phyloP scores from a whole-genome alignment of 2,113 vertebrate species.

The Glareola pratincola region DNA sequence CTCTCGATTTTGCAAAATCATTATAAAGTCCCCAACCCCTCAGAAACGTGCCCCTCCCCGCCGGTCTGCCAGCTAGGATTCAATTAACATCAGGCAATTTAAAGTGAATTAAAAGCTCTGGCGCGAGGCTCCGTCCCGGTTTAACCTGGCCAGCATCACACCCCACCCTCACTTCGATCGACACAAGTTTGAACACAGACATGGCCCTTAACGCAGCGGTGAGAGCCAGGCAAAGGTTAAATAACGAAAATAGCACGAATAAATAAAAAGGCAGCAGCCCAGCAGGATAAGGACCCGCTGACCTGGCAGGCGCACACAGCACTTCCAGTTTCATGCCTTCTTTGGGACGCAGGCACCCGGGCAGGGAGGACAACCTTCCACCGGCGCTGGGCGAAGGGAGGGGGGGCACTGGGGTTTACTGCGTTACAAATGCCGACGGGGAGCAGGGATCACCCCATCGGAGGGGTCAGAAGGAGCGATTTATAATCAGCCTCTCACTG shows the following conservation, averaged over 20 bases:
- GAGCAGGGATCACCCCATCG: background rate
- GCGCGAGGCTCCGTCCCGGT: background rate
- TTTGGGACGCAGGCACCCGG: background rate
- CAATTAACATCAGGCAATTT: background rate
- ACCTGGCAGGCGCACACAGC: background rate
- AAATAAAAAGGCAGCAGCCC: background rate
- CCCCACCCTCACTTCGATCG: background rate
- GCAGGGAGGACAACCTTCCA: background rate
- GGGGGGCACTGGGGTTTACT: background rate
- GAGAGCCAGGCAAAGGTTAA: background rate
- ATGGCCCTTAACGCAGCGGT: fast-evolving
- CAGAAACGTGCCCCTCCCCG: background rate
- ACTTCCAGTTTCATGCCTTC: background rate
- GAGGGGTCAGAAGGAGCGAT: background rate
- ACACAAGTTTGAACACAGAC: background rate
- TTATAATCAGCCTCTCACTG: background rate
- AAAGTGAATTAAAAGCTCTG: background rate
- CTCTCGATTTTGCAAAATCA: background rate
- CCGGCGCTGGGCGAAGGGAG: fast-evolving
- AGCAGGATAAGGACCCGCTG: background rate
- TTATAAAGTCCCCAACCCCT: background rate
- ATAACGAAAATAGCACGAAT: background rate
- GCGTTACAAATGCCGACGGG: fast-evolving
- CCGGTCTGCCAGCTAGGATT: background rate
- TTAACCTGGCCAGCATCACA: background rate